Evolutionary conservation across 2,888 invertebrate species (phyloP).

Genomic region (Cepaea hortensis): DNA sequence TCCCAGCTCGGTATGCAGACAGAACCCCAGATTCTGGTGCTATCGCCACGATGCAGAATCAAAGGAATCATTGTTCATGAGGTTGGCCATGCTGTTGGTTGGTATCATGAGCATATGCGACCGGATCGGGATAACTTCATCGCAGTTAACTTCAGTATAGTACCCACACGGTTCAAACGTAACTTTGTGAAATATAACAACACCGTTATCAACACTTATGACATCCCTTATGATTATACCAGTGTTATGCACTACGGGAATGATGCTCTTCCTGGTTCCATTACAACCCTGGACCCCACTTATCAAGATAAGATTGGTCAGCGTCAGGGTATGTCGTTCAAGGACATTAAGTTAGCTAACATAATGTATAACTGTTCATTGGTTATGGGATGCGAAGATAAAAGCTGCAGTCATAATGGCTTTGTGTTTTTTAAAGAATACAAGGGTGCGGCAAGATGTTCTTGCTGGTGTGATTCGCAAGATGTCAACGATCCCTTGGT

Average conservation of each 20-base stretch:
- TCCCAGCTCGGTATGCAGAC: conserved; percentile 41
- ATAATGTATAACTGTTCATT: conserved; percentile 62
- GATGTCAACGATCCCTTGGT: conserved; percentile 28
- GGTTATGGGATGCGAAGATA: background rate
- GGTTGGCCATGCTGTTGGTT: conserved; percentile 67
- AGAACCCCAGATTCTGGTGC: conserved; percentile 24
- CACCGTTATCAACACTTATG: conserved; percentile 52
- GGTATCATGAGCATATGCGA: conserved; percentile 67
- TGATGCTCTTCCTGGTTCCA: conserved; percentile 63
- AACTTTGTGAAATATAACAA: conserved; percentile 58
- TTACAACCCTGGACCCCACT: conserved; percentile 62
- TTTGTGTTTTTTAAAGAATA: conserved; percentile 26
- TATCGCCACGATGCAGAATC: conserved; percentile 42
- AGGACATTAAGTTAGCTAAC: conserved; percentile 64
- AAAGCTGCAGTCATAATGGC: conserved; percentile 1
- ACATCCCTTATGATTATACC: conserved; percentile 63
- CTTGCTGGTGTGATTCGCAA: conserved; percentile 48
- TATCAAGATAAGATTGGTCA: conserved; percentile 68
- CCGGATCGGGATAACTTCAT: conserved; percentile 64
- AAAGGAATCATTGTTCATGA: conserved; percentile 65
- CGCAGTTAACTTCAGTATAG: conserved; percentile 49
- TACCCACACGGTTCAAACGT: conserved; percentile 49
- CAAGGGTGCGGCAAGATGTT: background rate
- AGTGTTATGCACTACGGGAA: conserved; percentile 69
- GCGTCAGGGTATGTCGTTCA: conserved; percentile 59